Evolutionary conservation across 2,797 vertebrate genomes (phyloP).

Genomic region (Sternarchorhynchus goeldii): DNA sequence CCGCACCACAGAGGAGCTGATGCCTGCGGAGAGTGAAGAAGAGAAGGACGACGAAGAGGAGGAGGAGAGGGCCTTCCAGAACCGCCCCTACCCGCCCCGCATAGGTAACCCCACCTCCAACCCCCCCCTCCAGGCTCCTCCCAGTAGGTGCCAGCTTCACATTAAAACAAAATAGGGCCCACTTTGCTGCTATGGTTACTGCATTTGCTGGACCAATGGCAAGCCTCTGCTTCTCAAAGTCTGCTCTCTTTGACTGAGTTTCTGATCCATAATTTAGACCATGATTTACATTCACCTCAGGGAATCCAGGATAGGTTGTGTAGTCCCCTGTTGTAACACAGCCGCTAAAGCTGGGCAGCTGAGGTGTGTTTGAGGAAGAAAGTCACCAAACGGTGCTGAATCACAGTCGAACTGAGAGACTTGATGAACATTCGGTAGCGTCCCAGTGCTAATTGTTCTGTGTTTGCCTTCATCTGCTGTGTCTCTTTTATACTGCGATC

Average conservation of each 20-base stretch:
- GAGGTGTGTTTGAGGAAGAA: too few species aligned
- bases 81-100: constrained; percentile 77
- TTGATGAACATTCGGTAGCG: background rate
- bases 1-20: constrained; percentile 77
- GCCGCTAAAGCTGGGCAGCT: too few species aligned
- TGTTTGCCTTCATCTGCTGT: background rate
- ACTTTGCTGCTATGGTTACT: too few species aligned
- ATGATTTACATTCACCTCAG: too few species aligned
- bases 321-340: too few species aligned
- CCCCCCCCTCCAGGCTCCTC: background rate
- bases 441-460: background rate
- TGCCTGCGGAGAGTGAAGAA: constrained; percentile 80
- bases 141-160: background rate
- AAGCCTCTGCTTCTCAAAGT: too few species aligned
- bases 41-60: constrained; percentile 81
- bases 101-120: constrained; percentile 64
- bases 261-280: background rate
- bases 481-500: constrained; percentile 23
- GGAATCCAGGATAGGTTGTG: too few species aligned
- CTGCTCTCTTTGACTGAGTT: too few species aligned
- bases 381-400: too few species aligned
- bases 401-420: too few species aligned
- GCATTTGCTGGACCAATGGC: too few species aligned
- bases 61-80: constrained; percentile 77
- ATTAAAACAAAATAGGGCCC: too few species aligned